Base-by-base conservation (phyloP, 2,888 invertebrate species). In the Spodoptera exigua region DNA sequence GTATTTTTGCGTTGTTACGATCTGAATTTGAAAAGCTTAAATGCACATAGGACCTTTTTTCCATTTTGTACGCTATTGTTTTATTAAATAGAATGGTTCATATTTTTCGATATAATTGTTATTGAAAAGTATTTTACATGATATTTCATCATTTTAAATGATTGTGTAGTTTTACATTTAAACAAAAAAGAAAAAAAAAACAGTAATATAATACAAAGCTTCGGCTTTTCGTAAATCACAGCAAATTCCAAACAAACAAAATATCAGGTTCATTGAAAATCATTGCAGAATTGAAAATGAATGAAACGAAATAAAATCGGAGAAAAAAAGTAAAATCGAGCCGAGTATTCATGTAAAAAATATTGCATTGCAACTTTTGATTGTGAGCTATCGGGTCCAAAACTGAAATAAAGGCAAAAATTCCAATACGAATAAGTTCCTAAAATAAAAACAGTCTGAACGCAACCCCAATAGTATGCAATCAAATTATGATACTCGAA, bases 401-500 rank as follows among this genome's bases (percentile, higher is more conserved):
- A 56, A 59, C 39, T 53, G 41, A 66, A 59, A 71, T 49, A 27
- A 54, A 45, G 43, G 14, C 45, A 49, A 34, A 53, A 59, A 61
- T 53, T 59, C 53, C 61, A 37, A 68, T 57, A 60, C 46, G 44
- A 64, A 68, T 74, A 64, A 75, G 52, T 41, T 44, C 16, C 54
- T 53, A 57, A 67, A 74, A 61, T 64, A 54, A 36, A 57, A 56
- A 67, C 45, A 17, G 27, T 27, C 48, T 27, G 16, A 35, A 48
- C 40, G 35, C 32, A 12, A 55, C 17, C 44, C 43, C 37, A 56
- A 48, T 36, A 39, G 37, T 48, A 34, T 56, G 61, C 61, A 75
- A 74, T 75, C 72, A 74, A 75, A 74, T 75, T 68, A 68, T 75
- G 64, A 57, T 58, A 61, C 64, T 75, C 64, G 59, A 60, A 64